Conservation (phyloP, 2,797 vertebrate genomes). For the Hipposideros larvatus region DNA sequence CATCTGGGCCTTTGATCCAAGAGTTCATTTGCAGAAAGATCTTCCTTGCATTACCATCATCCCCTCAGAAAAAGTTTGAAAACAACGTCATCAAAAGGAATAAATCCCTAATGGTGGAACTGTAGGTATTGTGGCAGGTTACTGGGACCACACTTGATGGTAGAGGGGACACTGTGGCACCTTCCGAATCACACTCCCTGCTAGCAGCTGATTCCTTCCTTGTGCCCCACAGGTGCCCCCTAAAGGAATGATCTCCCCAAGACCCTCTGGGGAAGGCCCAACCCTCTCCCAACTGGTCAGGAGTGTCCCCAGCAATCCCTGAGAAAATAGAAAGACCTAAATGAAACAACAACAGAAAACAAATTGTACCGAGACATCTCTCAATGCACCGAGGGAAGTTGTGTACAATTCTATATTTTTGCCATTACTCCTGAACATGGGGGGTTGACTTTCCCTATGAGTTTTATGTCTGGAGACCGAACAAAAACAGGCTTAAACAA, state of each 20-base stretch:
- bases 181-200: neutral
- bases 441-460: neutral
- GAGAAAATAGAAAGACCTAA: neutral
- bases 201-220: neutral
- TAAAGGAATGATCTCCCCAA: neutral
- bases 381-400: neutral
- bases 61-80: neutral
- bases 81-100: neutral
- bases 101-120: neutral
- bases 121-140: neutral
- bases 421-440: conserved; percentile 4
- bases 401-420: neutral
- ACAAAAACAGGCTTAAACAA: neutral
- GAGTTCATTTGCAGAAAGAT: neutral
- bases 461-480: conserved; percentile 22
- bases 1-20: neutral
- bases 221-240: neutral
- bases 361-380: neutral
- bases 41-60: neutral
- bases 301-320: neutral
- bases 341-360: neutral
- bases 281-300: neutral
- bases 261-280: neutral
- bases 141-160: neutral
- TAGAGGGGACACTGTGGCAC: neutral